Conservation (phyloP, 2,797 vertebrate species). For the Hydrocynus forskahlii region DNA sequence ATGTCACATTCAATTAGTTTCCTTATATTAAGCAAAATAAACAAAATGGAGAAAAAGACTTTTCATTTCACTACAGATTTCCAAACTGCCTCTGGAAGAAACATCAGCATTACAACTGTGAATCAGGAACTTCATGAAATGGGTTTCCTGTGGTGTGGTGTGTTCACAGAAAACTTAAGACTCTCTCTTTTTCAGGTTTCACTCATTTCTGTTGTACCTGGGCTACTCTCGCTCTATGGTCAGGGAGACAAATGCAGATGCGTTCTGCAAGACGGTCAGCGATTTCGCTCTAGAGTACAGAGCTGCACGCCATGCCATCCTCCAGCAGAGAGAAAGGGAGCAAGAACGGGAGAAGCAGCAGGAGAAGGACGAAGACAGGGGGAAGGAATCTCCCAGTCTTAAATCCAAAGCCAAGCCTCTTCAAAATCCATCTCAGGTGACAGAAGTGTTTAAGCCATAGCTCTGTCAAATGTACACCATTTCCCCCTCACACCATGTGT, state of each 20-base stretch:
- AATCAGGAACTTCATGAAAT: too few species aligned
- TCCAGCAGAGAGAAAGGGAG: slow-evolving; percentile 71
- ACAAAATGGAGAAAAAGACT: too few species aligned
- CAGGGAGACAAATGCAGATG: slow-evolving; percentile 70
- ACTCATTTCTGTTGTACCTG: slow-evolving; percentile 81
- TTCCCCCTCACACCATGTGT: too few species aligned
- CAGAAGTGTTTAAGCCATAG: too few species aligned
- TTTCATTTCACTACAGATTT: too few species aligned
- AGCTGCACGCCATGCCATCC: slow-evolving; percentile 62
- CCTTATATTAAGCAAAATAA: too few species aligned
- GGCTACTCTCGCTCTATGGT: slow-evolving; percentile 77
- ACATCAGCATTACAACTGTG: too few species aligned
- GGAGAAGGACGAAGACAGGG: slow-evolving; percentile 23
- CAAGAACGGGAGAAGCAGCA: slow-evolving; percentile 57
- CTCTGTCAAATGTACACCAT: too few species aligned
- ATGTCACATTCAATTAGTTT: too few species aligned
- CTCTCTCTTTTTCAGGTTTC: slow-evolving; percentile 69
- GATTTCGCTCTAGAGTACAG: slow-evolving; percentile 82
- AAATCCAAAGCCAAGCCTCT: slow-evolving; percentile 55
- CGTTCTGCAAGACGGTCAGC: slow-evolving; percentile 79
- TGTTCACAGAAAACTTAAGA: too few species aligned
- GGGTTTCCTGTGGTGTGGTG: too few species aligned
- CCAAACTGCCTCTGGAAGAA: too few species aligned
- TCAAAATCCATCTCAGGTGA: slow-evolving; percentile 60
- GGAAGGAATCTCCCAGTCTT: slow-evolving; percentile 38